Evolutionary conservation across 2,888 invertebrate species (phyloP), one percentile per base, ranked within the genome.

Genomic region (Luffia ferchaultella): DNA sequence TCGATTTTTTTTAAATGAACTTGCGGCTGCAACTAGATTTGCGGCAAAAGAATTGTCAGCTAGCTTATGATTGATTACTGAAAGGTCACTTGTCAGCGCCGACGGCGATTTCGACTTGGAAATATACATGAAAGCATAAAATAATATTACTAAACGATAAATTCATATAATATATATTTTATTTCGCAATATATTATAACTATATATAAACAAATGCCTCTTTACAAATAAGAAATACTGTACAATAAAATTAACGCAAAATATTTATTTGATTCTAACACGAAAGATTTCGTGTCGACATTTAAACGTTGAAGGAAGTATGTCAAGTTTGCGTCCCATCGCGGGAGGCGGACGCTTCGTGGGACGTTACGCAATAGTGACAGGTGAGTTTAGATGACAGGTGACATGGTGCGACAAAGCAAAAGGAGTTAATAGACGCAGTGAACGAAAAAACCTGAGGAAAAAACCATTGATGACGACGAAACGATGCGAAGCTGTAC

Each of bases 291-390:
- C 30, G 30, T 30, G 30, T 30, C 30, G 30, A 30, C 30, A 30
- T 30, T 30, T 30, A 12, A 3, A 12, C 30, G 30, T 30, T 12
- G 30, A 3, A 57, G 59, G 60, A 70, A 68, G 67, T 73, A 61
- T 74, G 76, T 75, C 76, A 76, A 76, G 77, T 74, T 76, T 73
- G 66, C 62, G 58, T 51, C 52, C 57, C 30, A 30, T 30, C 30
- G 53, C 55, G 46, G 20, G 16, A 30, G 20, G 16, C 20, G n/a
- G 15, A 30, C 16, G 20, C 30, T 17, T 30, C 30, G 46, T 42
- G 15, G 41, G 42, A 12, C 18, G 42, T 48, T 48, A 17, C 48
- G 42, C 18, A 42, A 48, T 42, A 12, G 30, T 30, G 30, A 30
- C 30, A 30, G 30, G 30, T 30, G 30, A 3, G 30, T 12, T 30